Base-by-base conservation (phyloP, 2,888 invertebrate species). In the Anarsia innoxiella region DNA sequence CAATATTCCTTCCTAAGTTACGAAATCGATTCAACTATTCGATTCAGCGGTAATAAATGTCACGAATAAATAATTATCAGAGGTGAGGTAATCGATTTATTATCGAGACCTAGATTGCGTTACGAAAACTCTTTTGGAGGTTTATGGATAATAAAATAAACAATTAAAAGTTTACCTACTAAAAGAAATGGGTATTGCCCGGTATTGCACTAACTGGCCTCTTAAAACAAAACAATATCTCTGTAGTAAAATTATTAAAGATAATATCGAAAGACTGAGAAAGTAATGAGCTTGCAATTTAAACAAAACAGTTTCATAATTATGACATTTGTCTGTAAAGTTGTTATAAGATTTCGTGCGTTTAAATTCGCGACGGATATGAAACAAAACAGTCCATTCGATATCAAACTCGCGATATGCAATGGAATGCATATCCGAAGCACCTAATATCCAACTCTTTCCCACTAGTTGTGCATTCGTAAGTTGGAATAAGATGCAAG, bases 361-460 rank as follows among this genome's bases (percentile, higher is more conserved):
- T 2, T 11, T 1, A 16, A 16, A 35, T 41, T 39, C 36, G 15
- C 34, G 23, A 31, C 32, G 23, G 41, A 35, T n/a, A n/a, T n/a
- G n/a, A n/a, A n/a, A 30, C 31, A 32, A 37, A 41, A 33, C 33
- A 9, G 26, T 33, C n/a, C n/a, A n/a, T n/a, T n/a, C n/a, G n/a
- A n/a, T 45, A 25, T 36, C 36, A 42, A 39, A 34, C 34, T 11
- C 32, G 14, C 27, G 19, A 19, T 26, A 19, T 30, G 31, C 40
- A 4, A 25, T 30, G 51, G 52, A 53, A 55, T 55, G 57, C 48
- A 40, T 48, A 41, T 32, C 49, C 42, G 40, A 48, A 42, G 45
- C 41, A 36, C 42, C 53, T 55, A 51, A 42, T 54, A 50, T 50
- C 3, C 8, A 30, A 31, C 31, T 47, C 44, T 38, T 37, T 45